Evolutionary conservation across 2,888 invertebrate species (phyloP).

Genomic region (Synergus gifuensis): DNA sequence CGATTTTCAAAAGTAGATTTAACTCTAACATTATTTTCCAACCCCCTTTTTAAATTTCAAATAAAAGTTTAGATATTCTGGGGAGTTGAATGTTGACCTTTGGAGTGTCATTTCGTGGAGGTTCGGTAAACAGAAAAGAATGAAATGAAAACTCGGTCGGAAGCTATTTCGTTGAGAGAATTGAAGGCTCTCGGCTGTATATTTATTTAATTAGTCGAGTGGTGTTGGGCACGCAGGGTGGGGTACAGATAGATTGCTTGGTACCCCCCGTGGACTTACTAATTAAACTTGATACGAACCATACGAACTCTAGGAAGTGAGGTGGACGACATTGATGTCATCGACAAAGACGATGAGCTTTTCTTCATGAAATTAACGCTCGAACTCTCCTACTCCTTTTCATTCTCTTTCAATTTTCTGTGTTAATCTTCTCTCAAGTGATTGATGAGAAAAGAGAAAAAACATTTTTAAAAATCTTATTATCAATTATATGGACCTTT

Average conservation of each 20-base stretch:
- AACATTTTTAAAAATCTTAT: neutral
- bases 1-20: too few species aligned
- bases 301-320: slow-evolving; percentile 42
- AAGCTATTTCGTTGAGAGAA: slow-evolving; percentile 41
- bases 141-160: slow-evolving; percentile 50
- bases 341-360: slow-evolving; percentile 21
- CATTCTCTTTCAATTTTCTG: slow-evolving; percentile 14
- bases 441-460: slow-evolving; percentile 46
- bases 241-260: slow-evolving; percentile 67
- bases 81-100: neutral
- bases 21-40: too few species aligned
- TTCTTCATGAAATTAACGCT: slow-evolving; percentile 51
- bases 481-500: too few species aligned
- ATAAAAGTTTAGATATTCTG: neutral
- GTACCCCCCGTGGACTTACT: slow-evolving; percentile 66
- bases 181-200: slow-evolving; percentile 45
- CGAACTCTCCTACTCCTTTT: slow-evolving; percentile 41
- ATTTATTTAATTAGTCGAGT: slow-evolving; percentile 59
- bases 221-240: slow-evolving; percentile 39
- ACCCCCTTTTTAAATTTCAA: too few species aligned
- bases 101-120: slow-evolving; percentile 41
- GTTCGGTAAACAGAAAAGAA: slow-evolving; percentile 52
- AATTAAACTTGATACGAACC: slow-evolving; percentile 66
- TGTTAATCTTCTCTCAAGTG: slow-evolving; percentile 25
- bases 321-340: slow-evolving; percentile 18